Base-by-base conservation (phyloP, 2,113 vertebrate species). In the Tautogolabrus adspersus region DNA sequence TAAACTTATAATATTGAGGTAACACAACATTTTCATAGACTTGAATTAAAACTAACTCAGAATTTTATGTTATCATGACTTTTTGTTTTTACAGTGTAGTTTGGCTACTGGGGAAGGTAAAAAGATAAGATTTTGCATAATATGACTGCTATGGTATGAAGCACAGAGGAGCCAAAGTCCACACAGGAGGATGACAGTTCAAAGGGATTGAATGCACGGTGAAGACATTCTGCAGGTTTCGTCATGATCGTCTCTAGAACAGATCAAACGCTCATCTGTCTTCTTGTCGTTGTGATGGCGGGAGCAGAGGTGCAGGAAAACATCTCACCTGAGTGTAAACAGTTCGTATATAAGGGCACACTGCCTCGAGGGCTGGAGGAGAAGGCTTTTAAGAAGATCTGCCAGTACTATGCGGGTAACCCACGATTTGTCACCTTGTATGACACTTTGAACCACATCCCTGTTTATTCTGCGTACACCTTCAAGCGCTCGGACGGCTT, bases 401-500 rank as follows among this genome's bases (percentile, higher is more conserved):
- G 90, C 65, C 90, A 92, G 68, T 75, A 81, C 69, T 93, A 91
- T 6, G 15, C 54, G 6, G 0, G 85, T 85, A 61, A 22, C 13
- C 85, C 90, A 1, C 78, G 91, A 6, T 92, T 82, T 34, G 56
- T 90, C 60, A 93, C 90, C 6, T 75, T 90, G 51, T 93, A 92
- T 3, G 90, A 92, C 74, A 83, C 77, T 21, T 44, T 78, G 56
- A 80, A 6, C 73, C 90, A 68, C 67, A 83, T 89, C 47, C 92
- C 91, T 0, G 70, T 93, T 44, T 93, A 92, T 21, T 92, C 92
- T 16, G 92, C 89, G 0, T 93, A 92, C 81, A 90, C 79, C 37
- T 91, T 93, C 78, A 91, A 92, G 57, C 89, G 87, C 57, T 91
- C 90, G 0, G 89, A 91, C 1, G 92, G 92, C 40, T 72, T 49